Base-by-base conservation (phyloP, 2,113 vertebrate genomes). In the Silurus asotus region DNA sequence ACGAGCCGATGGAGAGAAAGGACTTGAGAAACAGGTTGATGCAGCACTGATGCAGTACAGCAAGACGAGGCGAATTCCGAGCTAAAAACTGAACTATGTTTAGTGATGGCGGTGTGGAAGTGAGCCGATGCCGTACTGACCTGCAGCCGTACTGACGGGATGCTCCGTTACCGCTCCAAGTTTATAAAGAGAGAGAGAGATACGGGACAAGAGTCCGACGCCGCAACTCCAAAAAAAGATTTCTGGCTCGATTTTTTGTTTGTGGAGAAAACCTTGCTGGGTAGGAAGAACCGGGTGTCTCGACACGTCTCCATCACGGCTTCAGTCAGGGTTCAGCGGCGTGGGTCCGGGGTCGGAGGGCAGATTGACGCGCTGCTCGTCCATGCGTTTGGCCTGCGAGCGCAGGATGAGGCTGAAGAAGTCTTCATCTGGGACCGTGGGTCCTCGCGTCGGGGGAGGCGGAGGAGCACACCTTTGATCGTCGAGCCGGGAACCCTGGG, bases 391-490 rank as follows among this genome's bases (percentile, higher is more conserved):
- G 0, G 94, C 96, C 93, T 99, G 98, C 0, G 97, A 97, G 65
- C 96, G 96, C 88, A 98, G 85, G 91, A 99, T 97, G 86, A 99
- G 96, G 92, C 96, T 97, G 90, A 98, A 97, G 74, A 99, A 99
- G 89, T 99, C 98, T 89, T 99, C 97, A 83, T 97, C 97, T 15
- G 98, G 98, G 84, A 99, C 96, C 0, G 98, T 99, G 1, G 94
- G 92, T 14, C 97, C 97, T 90, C 96, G 96, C 0, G 93, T 90
- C 48, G 92, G 59, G 69, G 95, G 90, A 20, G 95, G 85, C 1
- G 97, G 97, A 67, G 96, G 96, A n/a, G 96, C 94, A 84, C 96
- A 98, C 88, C 98, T 94, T 89, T 99, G 98, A 89, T 99, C 98
- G 49, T 99, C 96, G 87, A 99, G 93, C 53, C 98, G 94, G 87